These are phyloP conservation scores for Reinhardtius hippoglossoides DNA, from an alignment of 2,113 vertebrate genomes.

Conservation along the genomic window DNA sequence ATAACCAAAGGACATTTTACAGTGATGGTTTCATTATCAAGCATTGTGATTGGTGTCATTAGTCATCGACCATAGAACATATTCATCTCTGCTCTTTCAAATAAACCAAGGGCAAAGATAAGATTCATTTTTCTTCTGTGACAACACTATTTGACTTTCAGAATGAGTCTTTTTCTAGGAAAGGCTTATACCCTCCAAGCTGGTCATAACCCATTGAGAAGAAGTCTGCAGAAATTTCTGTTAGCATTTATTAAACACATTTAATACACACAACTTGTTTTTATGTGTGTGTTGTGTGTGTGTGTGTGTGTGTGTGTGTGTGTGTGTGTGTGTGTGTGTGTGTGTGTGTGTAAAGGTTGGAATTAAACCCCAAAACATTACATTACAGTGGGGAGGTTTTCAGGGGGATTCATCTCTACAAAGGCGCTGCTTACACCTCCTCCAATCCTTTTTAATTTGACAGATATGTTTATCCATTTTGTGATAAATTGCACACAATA, in stretches of 20 bases:
- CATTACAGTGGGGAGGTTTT: slow-evolving; percentile 59
- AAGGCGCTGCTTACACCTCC: slow-evolving; percentile 43
- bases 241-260: not conserved
- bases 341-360: slow-evolving; percentile 34
- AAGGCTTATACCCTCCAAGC: not conserved
- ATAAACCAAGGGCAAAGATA: slow-evolving; percentile 38
- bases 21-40: slow-evolving; percentile 13
- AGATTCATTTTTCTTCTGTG: slow-evolving; percentile 13
- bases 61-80: not conserved
- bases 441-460: slow-evolving; percentile 68
- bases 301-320: too few relatives aligned
- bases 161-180: slow-evolving; percentile 11
- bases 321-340: slow-evolving; percentile 2
- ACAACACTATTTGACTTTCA: slow-evolving; percentile 23
- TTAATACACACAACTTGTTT: not conserved
- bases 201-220: not conserved
- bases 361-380: slow-evolving; percentile 69
- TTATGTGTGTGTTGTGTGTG: slow-evolving; percentile 30
- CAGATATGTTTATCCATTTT: slow-evolving; percentile 65
- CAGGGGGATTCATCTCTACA: slow-evolving; percentile 49
- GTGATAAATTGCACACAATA: slow-evolving; percentile 57
- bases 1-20: slow-evolving; percentile 23
- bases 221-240: not conserved
- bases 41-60: not conserved
- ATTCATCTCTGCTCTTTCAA: slow-evolving; percentile 1